Evolutionary conservation across 2,113 vertebrate genomes (phyloP), one percentile per base, ranked within the genome.

Genomic region (Clarias batrachus): DNA sequence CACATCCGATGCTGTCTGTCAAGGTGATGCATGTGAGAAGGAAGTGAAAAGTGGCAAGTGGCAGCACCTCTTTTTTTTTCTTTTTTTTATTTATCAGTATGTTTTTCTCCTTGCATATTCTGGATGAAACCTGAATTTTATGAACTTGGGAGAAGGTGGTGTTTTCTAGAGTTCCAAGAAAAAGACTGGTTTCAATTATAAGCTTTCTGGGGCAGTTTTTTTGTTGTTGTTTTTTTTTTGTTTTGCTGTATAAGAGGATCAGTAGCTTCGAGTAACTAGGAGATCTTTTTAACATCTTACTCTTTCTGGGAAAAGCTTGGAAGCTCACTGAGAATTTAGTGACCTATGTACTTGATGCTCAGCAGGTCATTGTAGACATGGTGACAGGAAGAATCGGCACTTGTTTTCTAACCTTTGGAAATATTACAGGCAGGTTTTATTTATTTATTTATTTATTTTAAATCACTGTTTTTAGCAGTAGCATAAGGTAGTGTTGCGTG

Each of bases 131-230:
- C 23, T 59, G 83, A 73, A 48, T 82, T 54, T 82, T 62, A 74
- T 73, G 41, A 82, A 63, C 57, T 37, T 63, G 78, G 84, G 73
- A 82, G 80, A 56, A 54, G 59, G n/a, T 30, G 27, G 65, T 30
- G 59, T 74, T 66, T 30, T 3, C 23, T 48, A 11, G 52, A 52
- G 25, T 83, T 88, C 84, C 87, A 88, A 63, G 71, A 83, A 83
- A 59, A 41, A 62, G 79, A 62, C 62, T 66, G 85, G 70, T 86
- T 85, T 85, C 37, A 65, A 63, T 82, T 81, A 88, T 54, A 19
- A 59, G 68, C 17, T 66, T 11, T 63, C 16, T 30, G 25, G 33
- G 37, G 25, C 37, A 77, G 59, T 23, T 85, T 77, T 10, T 30
- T 73, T 74, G 54, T 68, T 54, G n/a, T n/a, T n/a, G n/a, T 33